phyloP scores from a whole-genome alignment of 2,113 vertebrate species.

The Eclectus roratus region DNA sequence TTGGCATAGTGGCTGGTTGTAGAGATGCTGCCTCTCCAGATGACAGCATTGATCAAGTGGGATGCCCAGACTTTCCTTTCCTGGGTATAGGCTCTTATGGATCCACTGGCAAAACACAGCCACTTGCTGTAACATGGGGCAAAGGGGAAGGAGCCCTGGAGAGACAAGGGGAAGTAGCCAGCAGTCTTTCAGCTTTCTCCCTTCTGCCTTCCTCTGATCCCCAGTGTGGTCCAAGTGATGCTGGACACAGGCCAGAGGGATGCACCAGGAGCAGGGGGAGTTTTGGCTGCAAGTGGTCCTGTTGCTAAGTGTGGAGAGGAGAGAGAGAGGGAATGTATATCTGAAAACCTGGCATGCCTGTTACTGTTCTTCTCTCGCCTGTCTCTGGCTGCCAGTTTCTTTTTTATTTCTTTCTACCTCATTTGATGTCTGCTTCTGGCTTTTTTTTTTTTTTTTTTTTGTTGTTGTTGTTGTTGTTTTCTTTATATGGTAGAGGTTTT shows the following conservation, averaged over 20 bases:
- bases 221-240: background rate
- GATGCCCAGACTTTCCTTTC: background rate
- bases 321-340: background rate
- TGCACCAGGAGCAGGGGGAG: background rate
- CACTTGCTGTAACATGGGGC: rapidly evolving
- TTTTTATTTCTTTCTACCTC: background rate
- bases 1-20: rapidly evolving
- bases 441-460: background rate
- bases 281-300: background rate
- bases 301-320: background rate
- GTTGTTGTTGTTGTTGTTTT: background rate
- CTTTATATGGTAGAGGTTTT: background rate
- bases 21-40: background rate
- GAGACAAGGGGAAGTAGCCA: background rate
- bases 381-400: background rate
- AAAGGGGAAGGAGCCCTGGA: background rate
- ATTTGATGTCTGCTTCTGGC: background rate
- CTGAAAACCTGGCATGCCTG: background rate
- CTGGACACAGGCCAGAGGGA: no score
- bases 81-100: no score
- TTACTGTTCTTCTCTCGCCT: background rate
- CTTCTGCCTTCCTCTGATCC: background rate
- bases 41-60: background rate
- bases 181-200: background rate
- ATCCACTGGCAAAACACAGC: background rate